These are phyloP conservation scores for Nebria ingens DNA, from an alignment of 1,140 invertebrate species.

Conservation along the genomic window DNA sequence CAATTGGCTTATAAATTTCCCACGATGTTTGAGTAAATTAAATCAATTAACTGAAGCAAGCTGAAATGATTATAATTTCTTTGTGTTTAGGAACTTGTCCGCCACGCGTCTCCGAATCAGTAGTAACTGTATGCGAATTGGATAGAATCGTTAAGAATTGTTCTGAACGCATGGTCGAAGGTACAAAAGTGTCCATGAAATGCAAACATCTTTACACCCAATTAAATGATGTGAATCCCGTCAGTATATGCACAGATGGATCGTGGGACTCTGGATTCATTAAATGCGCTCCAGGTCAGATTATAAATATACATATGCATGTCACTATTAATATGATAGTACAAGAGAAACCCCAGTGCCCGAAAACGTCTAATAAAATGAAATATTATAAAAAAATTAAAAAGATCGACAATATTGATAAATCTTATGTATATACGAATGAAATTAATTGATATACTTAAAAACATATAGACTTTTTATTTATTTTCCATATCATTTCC, in stretches of 20 bases:
- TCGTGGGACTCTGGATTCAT: conserved; percentile 15
- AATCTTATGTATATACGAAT: too few species aligned
- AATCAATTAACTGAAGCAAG: background rate
- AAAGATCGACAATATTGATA: too few species aligned
- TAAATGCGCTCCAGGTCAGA: conserved; percentile 17
- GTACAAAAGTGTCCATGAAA: conserved; percentile 16
- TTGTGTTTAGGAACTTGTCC: background rate
- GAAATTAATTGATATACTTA: too few species aligned
- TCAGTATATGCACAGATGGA: conserved; percentile 16
- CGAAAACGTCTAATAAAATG: too few species aligned
- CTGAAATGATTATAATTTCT: background rate
- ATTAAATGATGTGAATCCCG: background rate
- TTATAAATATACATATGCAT: background rate
- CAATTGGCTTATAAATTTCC: background rate
- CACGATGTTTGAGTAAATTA: background rate
- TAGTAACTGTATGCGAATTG: background rate
- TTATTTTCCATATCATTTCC: too few species aligned
- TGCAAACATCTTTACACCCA: conserved; percentile 13
- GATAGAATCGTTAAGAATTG: background rate
- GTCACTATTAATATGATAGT: conserved; percentile 3
- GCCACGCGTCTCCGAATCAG: background rate
- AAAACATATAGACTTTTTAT: too few species aligned
- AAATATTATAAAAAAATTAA: too few species aligned
- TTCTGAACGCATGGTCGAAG: conserved; percentile 12
- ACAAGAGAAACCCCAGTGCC: too few species aligned